Percentiles rank a stretch among this genome's conserved stretches.
Evolutionary conservation across 2,113 vertebrate genomes (phyloP).

Genomic region (Sinocyclocheilus rhinocerous): DNA sequence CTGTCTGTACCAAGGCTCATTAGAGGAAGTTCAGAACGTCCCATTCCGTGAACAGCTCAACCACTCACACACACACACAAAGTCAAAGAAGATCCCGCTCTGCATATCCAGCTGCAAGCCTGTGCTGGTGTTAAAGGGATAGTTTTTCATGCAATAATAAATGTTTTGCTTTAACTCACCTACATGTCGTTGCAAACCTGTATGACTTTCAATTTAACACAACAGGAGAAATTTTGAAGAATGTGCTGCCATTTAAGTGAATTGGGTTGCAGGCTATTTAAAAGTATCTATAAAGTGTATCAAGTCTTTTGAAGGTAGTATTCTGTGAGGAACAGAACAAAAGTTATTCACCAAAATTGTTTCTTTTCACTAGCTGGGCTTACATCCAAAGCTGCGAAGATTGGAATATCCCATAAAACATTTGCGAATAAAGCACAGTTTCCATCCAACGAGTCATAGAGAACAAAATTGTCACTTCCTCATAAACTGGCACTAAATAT

Average conservation of each 20-base stretch:
- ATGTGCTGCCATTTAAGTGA: neutral
- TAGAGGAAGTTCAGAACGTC: slow-evolving; percentile 33
- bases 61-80: slow-evolving; percentile 8
- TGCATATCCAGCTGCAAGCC: neutral
- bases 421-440: no score
- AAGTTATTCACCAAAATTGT: no score
- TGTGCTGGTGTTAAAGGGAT: neutral
- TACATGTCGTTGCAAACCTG: neutral
- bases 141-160: neutral
- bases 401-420: no score
- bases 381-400: no score
- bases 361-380: no score
- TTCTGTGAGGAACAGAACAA: no score
- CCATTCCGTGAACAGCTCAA: neutral
- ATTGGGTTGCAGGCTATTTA: neutral
- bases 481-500: no score
- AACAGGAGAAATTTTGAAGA: neutral
- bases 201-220: neutral
- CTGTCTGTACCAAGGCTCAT: slow-evolving; percentile 24
- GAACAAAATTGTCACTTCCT: no score
- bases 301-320: neutral
- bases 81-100: neutral
- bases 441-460: no score
- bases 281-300: neutral
- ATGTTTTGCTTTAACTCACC: neutral